A percentile compares a stretch with the other conserved stretches of the same genome.
phyloP scores from a whole-genome alignment of 2,888 invertebrate species.

The Perithous albicinctus region DNA sequence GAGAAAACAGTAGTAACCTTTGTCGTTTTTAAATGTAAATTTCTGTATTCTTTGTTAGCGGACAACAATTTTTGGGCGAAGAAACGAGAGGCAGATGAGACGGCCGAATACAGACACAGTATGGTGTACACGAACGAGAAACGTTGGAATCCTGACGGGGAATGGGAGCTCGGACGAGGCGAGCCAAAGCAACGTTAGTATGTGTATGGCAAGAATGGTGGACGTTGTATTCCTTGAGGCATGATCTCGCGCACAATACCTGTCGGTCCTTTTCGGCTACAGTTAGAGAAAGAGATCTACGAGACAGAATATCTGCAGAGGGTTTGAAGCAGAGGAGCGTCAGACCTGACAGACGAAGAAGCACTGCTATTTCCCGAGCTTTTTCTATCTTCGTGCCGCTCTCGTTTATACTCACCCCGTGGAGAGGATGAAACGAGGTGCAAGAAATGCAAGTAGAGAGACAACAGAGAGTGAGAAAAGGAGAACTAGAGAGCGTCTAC shows the following conservation, averaged over 20 bases:
- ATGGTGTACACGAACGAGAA: neutral
- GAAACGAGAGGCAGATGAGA: neutral
- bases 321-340: conserved; percentile 32
- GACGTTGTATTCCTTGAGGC: conserved; percentile 40
- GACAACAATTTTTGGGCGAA: neutral
- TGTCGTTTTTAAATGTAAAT: neutral
- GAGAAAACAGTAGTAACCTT: neutral
- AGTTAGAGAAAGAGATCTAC: conserved; percentile 27
- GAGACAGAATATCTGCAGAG: conserved; percentile 26
- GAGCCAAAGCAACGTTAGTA: conserved; percentile 1
- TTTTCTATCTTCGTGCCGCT: conserved; percentile 6
- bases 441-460: conserved; percentile 1
- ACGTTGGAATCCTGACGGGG: neutral
- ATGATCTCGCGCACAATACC: conserved; percentile 45
- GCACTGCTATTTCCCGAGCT: conserved; percentile 23
- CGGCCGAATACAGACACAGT: neutral
- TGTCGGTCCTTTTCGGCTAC: conserved; percentile 45
- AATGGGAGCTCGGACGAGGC: conserved; percentile 3
- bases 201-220: conserved; percentile 4
- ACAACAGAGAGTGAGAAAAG: conserved; percentile 22
- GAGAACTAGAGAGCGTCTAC: conserved; percentile 14
- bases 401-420: neutral
- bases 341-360: conserved; percentile 27
- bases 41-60: neutral
- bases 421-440: conserved; percentile 8